phyloP scores from a whole-genome alignment of 2,888 invertebrate genomes.

The Pollenia griseotomentosa region DNA sequence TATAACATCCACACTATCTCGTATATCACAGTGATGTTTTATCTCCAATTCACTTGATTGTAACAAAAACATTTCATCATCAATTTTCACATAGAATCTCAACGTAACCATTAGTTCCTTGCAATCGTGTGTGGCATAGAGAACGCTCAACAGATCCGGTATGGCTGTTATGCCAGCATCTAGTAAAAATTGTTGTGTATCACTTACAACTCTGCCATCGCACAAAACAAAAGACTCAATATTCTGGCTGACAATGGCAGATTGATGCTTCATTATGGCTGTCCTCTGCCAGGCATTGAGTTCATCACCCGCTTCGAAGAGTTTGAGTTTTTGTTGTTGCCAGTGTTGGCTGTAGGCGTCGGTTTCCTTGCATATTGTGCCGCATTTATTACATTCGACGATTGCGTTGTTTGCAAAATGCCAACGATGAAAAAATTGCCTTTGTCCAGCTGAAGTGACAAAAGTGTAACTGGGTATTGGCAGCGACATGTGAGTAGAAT shows the following conservation, averaged over 20 bases:
- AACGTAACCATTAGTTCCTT: conserved; percentile 73
- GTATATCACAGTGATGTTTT: conserved; percentile 76
- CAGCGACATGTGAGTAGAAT: conserved; percentile 36
- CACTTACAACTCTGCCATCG: conserved; percentile 70
- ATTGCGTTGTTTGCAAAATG: conserved; percentile 54
- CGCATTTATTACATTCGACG: conserved; percentile 66
- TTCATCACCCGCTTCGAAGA: conserved; percentile 47
- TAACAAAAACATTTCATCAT: conserved; percentile 69
- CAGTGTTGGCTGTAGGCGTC: conserved; percentile 62
- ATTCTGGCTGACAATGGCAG: conserved; percentile 73
- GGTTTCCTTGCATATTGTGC: conserved; percentile 49
- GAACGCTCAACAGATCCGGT: conserved; percentile 75
- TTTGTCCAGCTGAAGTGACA: conserved; percentile 55
- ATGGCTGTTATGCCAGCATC: conserved; percentile 76
- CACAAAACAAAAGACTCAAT: conserved; percentile 78
- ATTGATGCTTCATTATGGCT: conserved; percentile 53
- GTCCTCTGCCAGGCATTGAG: conserved; percentile 47
- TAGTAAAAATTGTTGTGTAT: conserved; percentile 75
- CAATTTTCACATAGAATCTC: conserved; percentile 76
- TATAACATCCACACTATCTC: conserved; percentile 76
- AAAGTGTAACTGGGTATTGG: conserved; percentile 60
- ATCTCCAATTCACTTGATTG: conserved; percentile 75
- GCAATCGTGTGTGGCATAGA: conserved; percentile 63
- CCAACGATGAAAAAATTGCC: conserved; percentile 60
- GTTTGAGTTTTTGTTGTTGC: conserved; percentile 43